Evolutionary conservation across 2,113 vertebrate genomes (phyloP).

Genomic region (Pithys albifrons): DNA sequence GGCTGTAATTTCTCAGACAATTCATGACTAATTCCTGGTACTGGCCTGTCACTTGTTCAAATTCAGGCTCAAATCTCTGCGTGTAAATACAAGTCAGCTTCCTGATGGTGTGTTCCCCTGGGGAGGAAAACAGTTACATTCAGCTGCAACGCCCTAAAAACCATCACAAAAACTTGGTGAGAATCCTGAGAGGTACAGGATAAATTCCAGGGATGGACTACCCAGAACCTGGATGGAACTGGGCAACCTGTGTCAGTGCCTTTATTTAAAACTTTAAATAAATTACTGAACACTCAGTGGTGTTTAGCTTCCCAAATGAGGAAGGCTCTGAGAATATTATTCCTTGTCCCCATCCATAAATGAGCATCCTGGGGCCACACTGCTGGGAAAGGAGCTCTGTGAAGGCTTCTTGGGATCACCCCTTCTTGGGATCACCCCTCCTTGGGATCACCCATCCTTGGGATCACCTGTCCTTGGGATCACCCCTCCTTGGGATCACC

Average conservation of each 20-base stretch:
- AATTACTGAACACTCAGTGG: background rate
- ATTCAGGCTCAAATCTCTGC: background rate
- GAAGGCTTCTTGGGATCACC: background rate
- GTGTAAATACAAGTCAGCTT: background rate
- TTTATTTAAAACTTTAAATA: background rate
- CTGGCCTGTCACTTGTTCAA: background rate
- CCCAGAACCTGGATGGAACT: background rate
- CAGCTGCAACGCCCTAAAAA: background rate
- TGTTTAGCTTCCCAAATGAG: background rate
- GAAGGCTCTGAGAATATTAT: background rate
- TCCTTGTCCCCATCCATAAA: background rate
- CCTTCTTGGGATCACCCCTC: background rate
- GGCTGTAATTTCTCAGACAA: background rate
- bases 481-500: background rate
- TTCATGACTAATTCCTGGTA: background rate
- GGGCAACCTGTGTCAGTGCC: background rate
- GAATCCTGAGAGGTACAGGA: background rate
- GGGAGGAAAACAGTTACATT: background rate
- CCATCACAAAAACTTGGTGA: background rate
- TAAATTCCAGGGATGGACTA: background rate
- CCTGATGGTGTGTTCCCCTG: background rate
- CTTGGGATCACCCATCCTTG: background rate
- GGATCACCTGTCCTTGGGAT: background rate
- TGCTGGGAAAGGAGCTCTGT: background rate
- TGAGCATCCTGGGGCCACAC: background rate